Base-by-base conservation (phyloP, 2,888 invertebrate species). In the Lasioglossum leucozonium region DNA sequence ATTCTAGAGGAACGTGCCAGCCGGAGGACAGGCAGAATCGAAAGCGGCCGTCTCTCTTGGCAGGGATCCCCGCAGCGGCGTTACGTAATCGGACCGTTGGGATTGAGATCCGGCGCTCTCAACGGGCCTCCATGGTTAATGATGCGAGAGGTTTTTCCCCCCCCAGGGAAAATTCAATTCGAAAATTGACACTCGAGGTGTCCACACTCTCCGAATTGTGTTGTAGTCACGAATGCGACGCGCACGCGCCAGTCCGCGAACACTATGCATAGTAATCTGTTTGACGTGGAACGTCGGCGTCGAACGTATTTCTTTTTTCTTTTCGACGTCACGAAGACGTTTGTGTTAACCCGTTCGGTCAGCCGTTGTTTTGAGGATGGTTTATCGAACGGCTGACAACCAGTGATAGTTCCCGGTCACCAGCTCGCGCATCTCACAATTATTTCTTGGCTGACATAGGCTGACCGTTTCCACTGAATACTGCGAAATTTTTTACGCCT, bases 271-370 rank as follows among this genome's bases (percentile, higher is more conserved):
- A 58, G 26, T 58, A 58, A 58, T 58, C 26, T 58, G 30, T 58
- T 58, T 26, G 30, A 58, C 30, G 16, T 55, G 16, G 58, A 16
- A 47, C 55, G 30, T n/a, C n/a, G n/a, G n/a, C n/a, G n/a, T n/a
- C n/a, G n/a, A n/a, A n/a, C n/a, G n/a, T n/a, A n/a, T n/a, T n/a
- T n/a, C 22, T 62, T 71, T 74, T 4, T 4, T 44, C 58, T 42
- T 4, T 4, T 44, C 58, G 34, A 30, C 69, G 58, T 82, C 82
- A 82, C 69, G 67, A 71, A 74, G 74, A 74, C 73, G 30, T 8
- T n/a, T 55, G 73, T 69, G 42, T 30, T 72, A 72, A 72, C 34
- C 22, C 18, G 18, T 30, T 65, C 34, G 5, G 8, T 22, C 8
- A 65, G 30, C 51, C 16, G 55, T 71, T 47, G 34, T 51, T 6